Base-by-base conservation (phyloP, 2,113 vertebrate genomes). In the Panurus biarmicus region DNA sequence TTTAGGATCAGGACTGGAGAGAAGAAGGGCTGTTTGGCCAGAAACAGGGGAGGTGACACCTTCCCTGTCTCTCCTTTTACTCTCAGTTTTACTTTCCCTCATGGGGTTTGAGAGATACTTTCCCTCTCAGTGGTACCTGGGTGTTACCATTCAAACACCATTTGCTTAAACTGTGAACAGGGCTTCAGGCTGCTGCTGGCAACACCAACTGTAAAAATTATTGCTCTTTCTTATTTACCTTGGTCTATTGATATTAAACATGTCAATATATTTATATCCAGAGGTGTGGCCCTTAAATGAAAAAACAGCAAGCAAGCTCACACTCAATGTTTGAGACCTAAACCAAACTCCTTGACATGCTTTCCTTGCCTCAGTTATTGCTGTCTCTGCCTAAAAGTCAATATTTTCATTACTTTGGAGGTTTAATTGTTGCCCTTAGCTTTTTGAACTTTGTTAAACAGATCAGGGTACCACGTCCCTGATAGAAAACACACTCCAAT, bases 31-130 rank as follows among this genome's bases (percentile, higher is more conserved):
- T 42, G 9, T 8, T 24, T 56, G 60, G 14, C 51, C 47, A 23
- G 61, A n/a, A 71, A 9, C 2, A 5, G 9, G 3, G 1, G n/a
- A 47, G 56, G 11, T 24, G 21, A 6, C 26, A 7, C 1, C 0
- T 75, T 54, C 56, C 8, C 47, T 29, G 11, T 66, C 17, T 36
- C 6, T 66, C 14, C 42, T 65, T 53, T 53, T 13, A 3, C 23
- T 18, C 40, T 54, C n/a, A 7, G 16, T 86, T 81, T 29, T 28
- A 1, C 22, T 53, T 47, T 67, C 26, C 51, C 17, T 60, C 6
- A 0, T 33, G 60, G 69, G 12, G 11, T 10, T 18, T 1, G 0
- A 21, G 29, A 36, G 25, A 5, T 42, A 8, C 3, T 91, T 78
- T 83, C 23, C 35, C 50, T 38, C 42, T 28, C 29, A 3, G 14